These are phyloP conservation scores for Drosophila repletoides DNA, from an alignment of 1,140 invertebrate genomes.

Conservation along the genomic window DNA sequence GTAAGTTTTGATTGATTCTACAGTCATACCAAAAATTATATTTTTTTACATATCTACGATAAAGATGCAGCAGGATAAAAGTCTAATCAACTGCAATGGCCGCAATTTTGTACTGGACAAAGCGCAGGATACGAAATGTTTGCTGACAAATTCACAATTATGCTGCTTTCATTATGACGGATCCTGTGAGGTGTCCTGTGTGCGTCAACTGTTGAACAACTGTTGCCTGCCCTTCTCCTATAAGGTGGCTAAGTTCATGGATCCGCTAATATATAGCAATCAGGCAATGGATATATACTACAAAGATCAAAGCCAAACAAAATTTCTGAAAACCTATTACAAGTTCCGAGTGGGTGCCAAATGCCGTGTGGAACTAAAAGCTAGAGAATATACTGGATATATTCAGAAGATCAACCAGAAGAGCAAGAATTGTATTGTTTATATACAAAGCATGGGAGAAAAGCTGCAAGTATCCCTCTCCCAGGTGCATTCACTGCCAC, in stretches of 20 bases:
- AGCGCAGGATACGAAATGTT: constrained; percentile 59
- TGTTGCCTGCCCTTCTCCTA: constrained; percentile 92
- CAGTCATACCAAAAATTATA: no score
- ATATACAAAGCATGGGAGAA: constrained; percentile 89
- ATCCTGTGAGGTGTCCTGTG: constrained; percentile 47
- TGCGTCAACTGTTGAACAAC: constrained; percentile 37
- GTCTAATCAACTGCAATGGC: constrained; percentile 80
- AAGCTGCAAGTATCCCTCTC: constrained; percentile 76
- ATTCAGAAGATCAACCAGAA: constrained; percentile 89
- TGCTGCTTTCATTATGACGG: constrained; percentile 76
- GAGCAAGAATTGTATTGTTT: constrained; percentile 87
- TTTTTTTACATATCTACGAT: no score
- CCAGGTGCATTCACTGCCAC: constrained; percentile 32
- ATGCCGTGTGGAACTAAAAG: constrained; percentile 85
- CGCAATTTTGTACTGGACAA: constrained; percentile 81
- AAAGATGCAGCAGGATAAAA: constrained; percentile 77
- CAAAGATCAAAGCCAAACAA: constrained; percentile 86
- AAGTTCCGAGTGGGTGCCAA: constrained; percentile 87
- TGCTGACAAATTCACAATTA: constrained; percentile 61
- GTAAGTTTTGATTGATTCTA: constrained; percentile 41
- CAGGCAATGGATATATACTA: constrained; percentile 93
- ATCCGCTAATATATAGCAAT: constrained; percentile 92
- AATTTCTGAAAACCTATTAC: constrained; percentile 81
- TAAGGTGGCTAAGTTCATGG: constrained; percentile 93
- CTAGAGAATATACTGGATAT: constrained; percentile 85